phyloP scores from a whole-genome alignment of 1,140 invertebrate species.

The Ganaspis sp. region DNA sequence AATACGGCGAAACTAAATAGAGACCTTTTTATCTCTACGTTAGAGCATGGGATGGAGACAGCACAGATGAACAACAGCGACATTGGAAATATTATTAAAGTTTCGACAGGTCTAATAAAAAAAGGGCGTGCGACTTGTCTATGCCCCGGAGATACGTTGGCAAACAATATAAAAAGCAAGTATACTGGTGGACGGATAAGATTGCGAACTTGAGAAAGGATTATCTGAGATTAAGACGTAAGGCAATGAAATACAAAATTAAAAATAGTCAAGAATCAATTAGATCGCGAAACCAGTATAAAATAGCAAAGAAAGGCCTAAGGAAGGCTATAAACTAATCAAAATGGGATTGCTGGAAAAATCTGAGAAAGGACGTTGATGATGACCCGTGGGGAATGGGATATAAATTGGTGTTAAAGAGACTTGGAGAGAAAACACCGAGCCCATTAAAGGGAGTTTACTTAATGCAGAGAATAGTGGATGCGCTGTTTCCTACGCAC shows the following conservation, averaged over 20 bases:
- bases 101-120: neutral
- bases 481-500: slow-evolving; percentile 50
- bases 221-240: slow-evolving; percentile 46
- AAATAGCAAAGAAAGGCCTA: slow-evolving; percentile 34
- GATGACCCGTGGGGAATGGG: slow-evolving; percentile 48
- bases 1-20: neutral
- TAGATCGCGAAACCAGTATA: slow-evolving; percentile 23
- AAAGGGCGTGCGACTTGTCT: neutral
- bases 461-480: slow-evolving; percentile 41
- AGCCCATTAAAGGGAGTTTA: slow-evolving; percentile 25
- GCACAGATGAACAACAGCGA: neutral
- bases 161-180: neutral
- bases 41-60: neutral
- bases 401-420: slow-evolving; percentile 39
- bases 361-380: slow-evolving; percentile 42
- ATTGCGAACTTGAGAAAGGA: slow-evolving; percentile 50
- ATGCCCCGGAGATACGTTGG: neutral
- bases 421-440: neutral
- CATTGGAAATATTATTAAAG: neutral
- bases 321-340: slow-evolving; percentile 23
- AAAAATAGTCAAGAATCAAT: neutral
- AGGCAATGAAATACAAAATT: neutral
- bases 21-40: neutral
- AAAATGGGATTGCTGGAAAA: slow-evolving; percentile 48
- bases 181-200: slow-evolving; percentile 63